Evolutionary conservation across 2,888 invertebrate species (phyloP).

Genomic region (Cenopis cana): DNA sequence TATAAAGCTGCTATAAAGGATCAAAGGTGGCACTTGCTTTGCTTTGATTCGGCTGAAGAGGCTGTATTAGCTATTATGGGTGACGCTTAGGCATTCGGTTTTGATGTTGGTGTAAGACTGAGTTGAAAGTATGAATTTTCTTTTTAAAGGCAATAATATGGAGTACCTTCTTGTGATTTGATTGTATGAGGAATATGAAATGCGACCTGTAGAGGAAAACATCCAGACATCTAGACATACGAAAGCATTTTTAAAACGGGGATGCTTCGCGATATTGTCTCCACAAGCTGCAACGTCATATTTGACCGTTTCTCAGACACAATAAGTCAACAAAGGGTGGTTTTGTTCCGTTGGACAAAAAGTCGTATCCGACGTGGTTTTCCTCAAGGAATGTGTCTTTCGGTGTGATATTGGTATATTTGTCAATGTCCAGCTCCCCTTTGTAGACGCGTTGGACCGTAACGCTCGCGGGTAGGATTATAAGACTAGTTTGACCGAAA

Average conservation of each 20-base stretch:
- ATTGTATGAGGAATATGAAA: not conserved
- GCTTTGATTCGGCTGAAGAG: constrained; percentile 33
- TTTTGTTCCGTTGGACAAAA: not conserved
- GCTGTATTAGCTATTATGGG: constrained; percentile 31
- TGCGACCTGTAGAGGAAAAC: too few species aligned
- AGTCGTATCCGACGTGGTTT: constrained; percentile 4
- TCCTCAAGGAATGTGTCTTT: not conserved
- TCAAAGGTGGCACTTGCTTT: constrained; percentile 36
- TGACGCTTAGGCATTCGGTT: constrained; percentile 23
- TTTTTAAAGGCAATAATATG: not conserved
- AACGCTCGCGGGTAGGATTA: constrained; percentile 40
- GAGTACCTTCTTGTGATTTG: not conserved
- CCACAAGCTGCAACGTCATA: constrained; percentile 27
- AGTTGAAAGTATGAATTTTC: constrained; percentile 20
- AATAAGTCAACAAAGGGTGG: constrained; percentile 33
- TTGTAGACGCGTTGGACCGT: constrained; percentile 33
- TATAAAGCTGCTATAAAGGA: constrained; percentile 33
- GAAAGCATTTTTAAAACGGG: too few species aligned
- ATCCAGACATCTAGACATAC: too few species aligned
- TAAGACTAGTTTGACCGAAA: constrained; percentile 35
- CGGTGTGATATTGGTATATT: constrained; percentile 30
- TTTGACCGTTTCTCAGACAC: constrained; percentile 28
- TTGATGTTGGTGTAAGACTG: constrained; percentile 30
- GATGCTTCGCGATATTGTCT: not conserved
- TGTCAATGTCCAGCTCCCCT: constrained; percentile 34